Percentiles rank a stretch among this genome's conserved stretches.
phyloP scores from a whole-genome alignment of 1,140 invertebrate species.

The Drosophila micromelanica region DNA sequence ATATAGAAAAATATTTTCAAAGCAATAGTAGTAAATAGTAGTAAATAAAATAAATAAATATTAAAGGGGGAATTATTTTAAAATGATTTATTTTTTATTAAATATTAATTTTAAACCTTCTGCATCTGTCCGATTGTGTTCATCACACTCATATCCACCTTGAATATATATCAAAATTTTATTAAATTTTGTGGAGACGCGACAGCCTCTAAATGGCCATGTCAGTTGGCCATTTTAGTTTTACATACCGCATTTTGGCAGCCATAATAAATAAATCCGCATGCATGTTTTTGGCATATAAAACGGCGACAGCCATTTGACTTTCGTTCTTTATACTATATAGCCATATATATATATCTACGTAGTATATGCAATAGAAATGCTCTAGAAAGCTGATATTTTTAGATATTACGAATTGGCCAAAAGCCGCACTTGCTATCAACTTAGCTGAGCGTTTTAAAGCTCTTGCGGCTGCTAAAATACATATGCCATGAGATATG shows the following conservation, averaged over 20 bases:
- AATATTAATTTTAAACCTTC: too few species aligned
- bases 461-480: not conserved
- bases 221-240: not conserved
- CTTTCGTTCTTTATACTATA: not conserved
- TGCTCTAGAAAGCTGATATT: slow-evolving; percentile 8
- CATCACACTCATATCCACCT: not conserved
- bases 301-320: slow-evolving; percentile 10
- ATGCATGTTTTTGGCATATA: slow-evolving; percentile 31
- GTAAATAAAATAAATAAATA: too few species aligned
- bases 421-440: not conserved
- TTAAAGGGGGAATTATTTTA: too few species aligned
- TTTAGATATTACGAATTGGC: slow-evolving; percentile 17
- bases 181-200: not conserved
- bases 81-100: too few species aligned
- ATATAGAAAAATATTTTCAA: too few species aligned
- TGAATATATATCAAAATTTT: not conserved
- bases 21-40: too few species aligned
- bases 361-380: not conserved
- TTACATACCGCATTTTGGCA: slow-evolving; percentile 9
- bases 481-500: too few species aligned
- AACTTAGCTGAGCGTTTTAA: not conserved
- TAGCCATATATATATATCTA: not conserved
- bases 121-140: not conserved
- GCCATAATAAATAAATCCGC: slow-evolving; percentile 21
- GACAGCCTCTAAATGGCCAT: not conserved